Conservation (phyloP, 2,113 vertebrate species). For the Epinephelus fuscoguttatus region DNA sequence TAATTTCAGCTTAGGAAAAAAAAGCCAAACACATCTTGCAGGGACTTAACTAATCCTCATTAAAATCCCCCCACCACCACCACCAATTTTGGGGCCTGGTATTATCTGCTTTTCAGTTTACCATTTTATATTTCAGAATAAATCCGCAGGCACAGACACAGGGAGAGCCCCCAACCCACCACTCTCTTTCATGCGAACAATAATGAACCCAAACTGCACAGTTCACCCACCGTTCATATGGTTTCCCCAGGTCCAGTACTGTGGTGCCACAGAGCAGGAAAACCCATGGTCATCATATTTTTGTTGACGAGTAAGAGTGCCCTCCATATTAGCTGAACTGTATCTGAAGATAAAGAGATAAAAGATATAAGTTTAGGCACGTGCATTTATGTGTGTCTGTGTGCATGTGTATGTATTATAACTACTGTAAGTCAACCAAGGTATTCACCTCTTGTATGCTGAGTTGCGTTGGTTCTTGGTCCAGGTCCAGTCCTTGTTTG, state of each 20-base stretch:
- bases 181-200: slow-evolving; percentile 15
- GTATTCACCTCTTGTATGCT: slow-evolving; percentile 86
- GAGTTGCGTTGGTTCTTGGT: slow-evolving; percentile 81
- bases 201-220: slow-evolving; percentile 20
- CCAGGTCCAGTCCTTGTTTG: slow-evolving; percentile 86
- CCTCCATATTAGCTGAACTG: slow-evolving; percentile 88
- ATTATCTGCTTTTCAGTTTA: slow-evolving; percentile 59
- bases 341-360: slow-evolving; percentile 68
- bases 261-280: slow-evolving; percentile 84
- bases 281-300: slow-evolving; percentile 82
- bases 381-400: not conserved
- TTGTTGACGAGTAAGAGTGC: slow-evolving; percentile 79
- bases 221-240: slow-evolving; percentile 76
- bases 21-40: slow-evolving; percentile 38
- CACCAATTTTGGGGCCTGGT: slow-evolving; percentile 36
- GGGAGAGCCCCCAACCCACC: not conserved
- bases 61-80: slow-evolving; percentile 29
- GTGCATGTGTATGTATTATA: not conserved
- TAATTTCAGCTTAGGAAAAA: slow-evolving; percentile 25
- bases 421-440: not conserved
- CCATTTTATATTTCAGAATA: slow-evolving; percentile 46
- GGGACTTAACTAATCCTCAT: slow-evolving; percentile 59
- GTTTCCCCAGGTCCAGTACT: slow-evolving; percentile 87
- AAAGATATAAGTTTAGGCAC: not conserved
- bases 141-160: slow-evolving; percentile 43